Evolutionary conservation across 2,113 vertebrate genomes (phyloP), one percentile per base, ranked within the genome.

Genomic region (Nesogale talazaci): DNA sequence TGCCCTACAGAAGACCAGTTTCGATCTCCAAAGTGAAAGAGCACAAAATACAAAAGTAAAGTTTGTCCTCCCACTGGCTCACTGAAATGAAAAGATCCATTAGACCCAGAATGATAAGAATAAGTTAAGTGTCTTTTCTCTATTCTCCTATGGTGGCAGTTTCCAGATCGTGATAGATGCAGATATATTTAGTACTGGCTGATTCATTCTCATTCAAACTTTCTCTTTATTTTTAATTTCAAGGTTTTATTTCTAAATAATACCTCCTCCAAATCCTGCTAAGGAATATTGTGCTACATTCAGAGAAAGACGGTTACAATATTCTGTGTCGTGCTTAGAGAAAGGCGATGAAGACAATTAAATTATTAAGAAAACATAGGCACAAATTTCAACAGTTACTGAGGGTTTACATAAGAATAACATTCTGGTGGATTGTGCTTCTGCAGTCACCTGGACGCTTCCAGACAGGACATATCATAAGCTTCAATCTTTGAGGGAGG

Each of bases 201-300:
- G 92, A 97, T 81, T 97, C 95, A 97, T 63, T 94, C 42, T 74
- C 17, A 11, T 83, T 90, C 89, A 96, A 86, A 97, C 42, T 94
- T 95, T 91, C 92, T 97, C 82, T 74, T 72, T 65, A 59, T 83
- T 79, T 94, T 57, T 80, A 56, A 93, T 96, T 96, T 92, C 40
- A 94, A 83, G 84, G 75, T 74, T 97, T 94, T 75, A 87, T 65
- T 81, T 88, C 82, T 94, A 93, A 92, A 31, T 94, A 89, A 67
- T 92, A 97, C 70, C 36, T 88, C 89, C 79, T 86, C 84, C 88
- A 95, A 87, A 46, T 85, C 92, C 82, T 87, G 65, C 42, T 59
- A 57, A 94, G 77, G 94, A 96, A 95, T 90, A 72, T 22, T 97
- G 96, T 94, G 27, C 15, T 83, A 23, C 17, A 3, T 61, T 61